Percentiles rank a stretch among this genome's conserved stretches.
phyloP scores from a whole-genome alignment of 2,888 invertebrate species.

The Amphipoea oculea region DNA sequence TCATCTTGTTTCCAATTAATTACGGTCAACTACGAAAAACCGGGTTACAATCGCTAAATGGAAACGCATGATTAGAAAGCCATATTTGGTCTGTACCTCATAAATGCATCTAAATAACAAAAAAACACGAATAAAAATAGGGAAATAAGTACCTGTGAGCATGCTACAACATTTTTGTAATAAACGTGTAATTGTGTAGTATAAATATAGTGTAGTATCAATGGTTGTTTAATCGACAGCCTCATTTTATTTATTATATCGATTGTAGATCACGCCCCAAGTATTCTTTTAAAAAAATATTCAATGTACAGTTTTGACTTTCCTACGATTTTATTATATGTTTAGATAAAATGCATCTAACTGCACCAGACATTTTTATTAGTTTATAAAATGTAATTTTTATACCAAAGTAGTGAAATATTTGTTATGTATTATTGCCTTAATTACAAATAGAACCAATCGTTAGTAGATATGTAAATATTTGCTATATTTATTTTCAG shows the following conservation, averaged over 20 bases:
- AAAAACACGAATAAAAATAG: not conserved
- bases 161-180: not conserved
- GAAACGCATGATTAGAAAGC: not conserved
- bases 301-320: no score
- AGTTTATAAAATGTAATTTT: not conserved
- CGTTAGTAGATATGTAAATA: not conserved
- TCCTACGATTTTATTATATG: no score
- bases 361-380: not conserved
- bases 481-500: slow-evolving; percentile 57
- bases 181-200: not conserved
- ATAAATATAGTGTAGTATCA: no score
- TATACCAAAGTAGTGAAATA: not conserved
- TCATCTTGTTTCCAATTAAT: no score
- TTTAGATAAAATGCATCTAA: not conserved
- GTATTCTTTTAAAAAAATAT: no score
- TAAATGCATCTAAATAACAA: not conserved
- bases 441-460: not conserved
- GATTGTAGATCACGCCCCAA: no score
- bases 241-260: not conserved
- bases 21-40: no score
- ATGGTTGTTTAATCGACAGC: not conserved
- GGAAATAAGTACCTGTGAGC: not conserved
- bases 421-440: not conserved
- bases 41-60: not conserved
- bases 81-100: not conserved